Evolutionary conservation across 2,113 vertebrate genomes (phyloP).

Genomic region (Chloebia gouldiae): DNA sequence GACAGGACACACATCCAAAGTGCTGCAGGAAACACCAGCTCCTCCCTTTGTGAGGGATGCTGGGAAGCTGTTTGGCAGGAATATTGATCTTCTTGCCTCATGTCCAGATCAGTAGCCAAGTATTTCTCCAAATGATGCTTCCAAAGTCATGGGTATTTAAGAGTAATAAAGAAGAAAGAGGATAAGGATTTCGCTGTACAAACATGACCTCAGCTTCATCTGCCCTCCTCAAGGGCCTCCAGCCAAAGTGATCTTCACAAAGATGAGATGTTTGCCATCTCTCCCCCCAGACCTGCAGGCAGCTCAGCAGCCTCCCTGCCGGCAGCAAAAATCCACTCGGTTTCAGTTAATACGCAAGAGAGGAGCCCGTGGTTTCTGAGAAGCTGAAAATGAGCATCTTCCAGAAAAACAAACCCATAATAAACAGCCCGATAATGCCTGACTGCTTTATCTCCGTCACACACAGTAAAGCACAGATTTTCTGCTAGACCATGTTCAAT

Average conservation of each 20-base stretch:
- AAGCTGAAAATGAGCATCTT: neutral
- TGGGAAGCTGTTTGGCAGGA: neutral
- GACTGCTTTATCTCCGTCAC: neutral
- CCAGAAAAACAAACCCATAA: neutral
- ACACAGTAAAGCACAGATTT: neutral
- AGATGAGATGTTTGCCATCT: neutral
- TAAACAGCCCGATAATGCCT: neutral
- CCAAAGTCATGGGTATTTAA: neutral
- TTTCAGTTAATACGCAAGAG: neutral
- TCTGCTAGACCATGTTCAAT: neutral
- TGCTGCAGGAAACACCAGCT: neutral
- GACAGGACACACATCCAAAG: neutral
- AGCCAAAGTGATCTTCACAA: neutral
- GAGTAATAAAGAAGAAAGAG: neutral
- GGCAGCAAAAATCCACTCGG: neutral
- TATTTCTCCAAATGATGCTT: neutral
- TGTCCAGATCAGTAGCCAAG: neutral
- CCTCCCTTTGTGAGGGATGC: neutral
- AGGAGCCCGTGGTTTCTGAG: neutral
- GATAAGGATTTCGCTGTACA: neutral
- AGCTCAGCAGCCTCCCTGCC: neutral
- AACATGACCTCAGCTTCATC: neutral
- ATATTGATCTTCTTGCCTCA: neutral
- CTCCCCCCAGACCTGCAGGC: neutral
- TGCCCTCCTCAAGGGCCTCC: neutral